Evolutionary conservation across 2,113 vertebrate genomes (phyloP).

Genomic region (Thomomys bottae): DNA sequence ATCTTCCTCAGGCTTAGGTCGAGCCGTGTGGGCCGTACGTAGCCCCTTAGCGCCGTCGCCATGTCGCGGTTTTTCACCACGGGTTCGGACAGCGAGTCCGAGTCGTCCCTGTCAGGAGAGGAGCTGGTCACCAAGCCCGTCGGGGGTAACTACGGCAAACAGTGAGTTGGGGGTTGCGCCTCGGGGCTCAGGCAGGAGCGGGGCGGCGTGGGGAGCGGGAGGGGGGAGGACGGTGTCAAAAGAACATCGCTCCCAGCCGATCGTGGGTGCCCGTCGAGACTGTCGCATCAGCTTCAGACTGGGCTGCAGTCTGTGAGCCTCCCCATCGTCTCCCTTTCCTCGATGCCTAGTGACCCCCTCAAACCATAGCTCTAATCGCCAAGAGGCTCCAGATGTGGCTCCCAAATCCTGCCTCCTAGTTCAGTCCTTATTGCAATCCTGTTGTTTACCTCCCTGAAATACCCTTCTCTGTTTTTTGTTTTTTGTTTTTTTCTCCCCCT

Average conservation of each 20-base stretch:
- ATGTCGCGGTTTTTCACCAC: slow-evolving; percentile 96
- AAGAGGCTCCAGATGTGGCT: not conserved
- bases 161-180: slow-evolving; percentile 83
- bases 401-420: not conserved
- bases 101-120: slow-evolving; percentile 91
- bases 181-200: fast-evolving
- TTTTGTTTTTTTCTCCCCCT: too few species aligned
- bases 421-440: not conserved
- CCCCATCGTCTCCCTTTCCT: fast-evolving
- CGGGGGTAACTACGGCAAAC: slow-evolving; percentile 90
- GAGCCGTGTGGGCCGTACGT: slow-evolving; percentile 18
- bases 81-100: slow-evolving; percentile 94
- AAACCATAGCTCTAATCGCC: not conserved
- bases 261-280: not conserved
- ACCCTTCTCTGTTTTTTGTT: too few species aligned
- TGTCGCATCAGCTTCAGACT: not conserved
- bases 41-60: slow-evolving; percentile 54
- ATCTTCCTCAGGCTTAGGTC: not conserved
- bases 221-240: too few species aligned
- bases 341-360: too few species aligned
- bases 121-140: slow-evolving; percentile 91
- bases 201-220: not conserved
- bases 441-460: not conserved
- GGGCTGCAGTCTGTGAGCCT: not conserved
- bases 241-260: too few species aligned